phyloP scores from a whole-genome alignment of 2,797 vertebrate species.

The Paratrypauchen microcephalus region DNA sequence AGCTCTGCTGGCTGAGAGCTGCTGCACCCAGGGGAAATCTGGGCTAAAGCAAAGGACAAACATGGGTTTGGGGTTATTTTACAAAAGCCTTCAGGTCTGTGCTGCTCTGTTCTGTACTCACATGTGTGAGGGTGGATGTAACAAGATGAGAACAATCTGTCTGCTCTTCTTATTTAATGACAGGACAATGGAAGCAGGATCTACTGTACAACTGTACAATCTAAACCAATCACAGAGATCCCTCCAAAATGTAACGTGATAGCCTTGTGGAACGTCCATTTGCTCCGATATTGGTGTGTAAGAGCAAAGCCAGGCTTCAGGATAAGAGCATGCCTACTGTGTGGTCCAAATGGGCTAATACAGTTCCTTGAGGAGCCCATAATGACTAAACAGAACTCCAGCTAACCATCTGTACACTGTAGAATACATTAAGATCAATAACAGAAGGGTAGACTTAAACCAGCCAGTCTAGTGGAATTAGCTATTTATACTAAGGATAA shows the following conservation, averaged over 20 bases:
- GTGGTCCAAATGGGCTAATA: slow-evolving; percentile 50
- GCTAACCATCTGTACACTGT: neutral
- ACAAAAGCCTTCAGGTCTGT: neutral
- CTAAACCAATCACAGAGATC: slow-evolving; percentile 30
- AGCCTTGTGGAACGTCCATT: slow-evolving; percentile 41
- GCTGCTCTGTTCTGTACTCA: slow-evolving; percentile 13
- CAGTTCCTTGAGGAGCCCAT: slow-evolving; percentile 24
- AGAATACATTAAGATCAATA: neutral
- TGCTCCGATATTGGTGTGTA: slow-evolving; percentile 26
- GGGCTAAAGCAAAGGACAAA: slow-evolving; percentile 29
- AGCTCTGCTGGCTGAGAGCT: slow-evolving; percentile 20
- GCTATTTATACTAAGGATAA: no score
- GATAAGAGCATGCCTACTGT: slow-evolving; percentile 40
- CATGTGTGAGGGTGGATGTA: slow-evolving; percentile 57
- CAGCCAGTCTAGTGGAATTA: neutral
- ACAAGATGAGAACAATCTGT: slow-evolving; percentile 22
- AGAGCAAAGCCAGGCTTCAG: slow-evolving; percentile 39
- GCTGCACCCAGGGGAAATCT: slow-evolving; percentile 36
- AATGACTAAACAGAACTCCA: neutral
- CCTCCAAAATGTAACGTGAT: slow-evolving; percentile 18
- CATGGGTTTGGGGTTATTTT: neutral
- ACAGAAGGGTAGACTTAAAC: neutral
- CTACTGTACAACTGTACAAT: neutral
- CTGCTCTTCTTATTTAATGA: slow-evolving; percentile 7
- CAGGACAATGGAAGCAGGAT: neutral